Conservation (phyloP, 2,888 invertebrate species). For the Aricia artaxerxes region DNA sequence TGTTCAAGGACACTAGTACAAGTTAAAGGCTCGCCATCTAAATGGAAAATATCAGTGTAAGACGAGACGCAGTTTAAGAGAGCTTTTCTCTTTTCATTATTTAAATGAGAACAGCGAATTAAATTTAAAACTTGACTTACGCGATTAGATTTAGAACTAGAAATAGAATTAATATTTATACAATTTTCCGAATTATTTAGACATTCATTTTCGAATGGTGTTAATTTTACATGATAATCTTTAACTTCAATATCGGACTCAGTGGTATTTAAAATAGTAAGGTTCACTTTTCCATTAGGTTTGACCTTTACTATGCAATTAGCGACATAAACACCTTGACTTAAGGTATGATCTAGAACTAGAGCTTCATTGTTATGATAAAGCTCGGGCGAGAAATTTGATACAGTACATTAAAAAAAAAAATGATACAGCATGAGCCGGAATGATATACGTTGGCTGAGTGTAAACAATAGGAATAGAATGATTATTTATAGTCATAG, state of each 20-base stretch:
- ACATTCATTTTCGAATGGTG: neutral
- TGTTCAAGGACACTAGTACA: too few species aligned
- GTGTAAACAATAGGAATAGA: conserved; percentile 27
- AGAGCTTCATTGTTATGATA: conserved; percentile 34
- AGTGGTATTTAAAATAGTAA: conserved; percentile 39
- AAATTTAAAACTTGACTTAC: conserved; percentile 12
- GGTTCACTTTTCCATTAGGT: conserved; percentile 37
- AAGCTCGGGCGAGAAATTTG: conserved; percentile 31
- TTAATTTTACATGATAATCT: too few species aligned
- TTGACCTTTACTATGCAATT: conserved; percentile 39
- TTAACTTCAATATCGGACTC: neutral
- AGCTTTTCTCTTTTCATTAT: conserved; percentile 33
- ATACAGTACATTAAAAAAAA: conserved; percentile 28
- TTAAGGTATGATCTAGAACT: conserved; percentile 34
- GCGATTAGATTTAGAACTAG: conserved; percentile 1
- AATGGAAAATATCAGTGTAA: too few species aligned
- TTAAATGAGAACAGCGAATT: conserved; percentile 27
- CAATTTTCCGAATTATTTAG: neutral
- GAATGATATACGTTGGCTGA: conserved; percentile 27
- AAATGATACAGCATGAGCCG: too few species aligned
- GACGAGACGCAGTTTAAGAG: too few species aligned
- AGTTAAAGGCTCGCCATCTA: too few species aligned
- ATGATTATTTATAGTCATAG: conserved; percentile 18
- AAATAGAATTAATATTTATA: neutral
- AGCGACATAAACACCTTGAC: conserved; percentile 37